These are phyloP conservation scores for Girardia tigrina DNA, from an alignment of 2,888 invertebrate species.

Conservation along the genomic window DNA sequence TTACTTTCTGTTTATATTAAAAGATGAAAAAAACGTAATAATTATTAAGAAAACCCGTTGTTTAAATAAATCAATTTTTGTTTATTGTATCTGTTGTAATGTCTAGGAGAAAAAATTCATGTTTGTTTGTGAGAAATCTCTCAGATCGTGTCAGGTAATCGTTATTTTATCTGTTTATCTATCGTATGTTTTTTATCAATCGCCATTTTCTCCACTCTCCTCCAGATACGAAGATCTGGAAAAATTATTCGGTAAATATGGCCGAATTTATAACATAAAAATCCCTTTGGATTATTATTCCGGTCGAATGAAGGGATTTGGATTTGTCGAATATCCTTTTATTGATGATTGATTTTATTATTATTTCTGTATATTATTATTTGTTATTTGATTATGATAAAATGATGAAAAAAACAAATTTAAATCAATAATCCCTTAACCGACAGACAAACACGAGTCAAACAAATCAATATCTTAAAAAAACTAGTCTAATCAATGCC, in stretches of 20 bases:
- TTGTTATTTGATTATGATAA: no score
- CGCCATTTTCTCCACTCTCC: neutral
- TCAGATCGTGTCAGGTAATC: neutral
- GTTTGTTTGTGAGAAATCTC: constrained; percentile 11
- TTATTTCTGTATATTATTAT: neutral
- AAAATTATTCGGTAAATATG: constrained; percentile 52
- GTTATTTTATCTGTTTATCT: no score
- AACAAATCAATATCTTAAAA: no score
- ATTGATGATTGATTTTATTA: neutral
- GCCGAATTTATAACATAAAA: constrained; percentile 52
- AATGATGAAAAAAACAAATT: no score
- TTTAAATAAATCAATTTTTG: neutral
- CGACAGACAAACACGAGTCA: neutral
- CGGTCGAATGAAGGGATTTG: constrained; percentile 47
- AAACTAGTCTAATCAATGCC: no score
- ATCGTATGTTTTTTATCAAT: no score
- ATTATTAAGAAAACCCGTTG: no score
- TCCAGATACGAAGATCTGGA: constrained; percentile 51
- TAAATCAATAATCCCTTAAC: no score
- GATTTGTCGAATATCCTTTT: constrained; percentile 54
- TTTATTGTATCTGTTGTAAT: neutral
- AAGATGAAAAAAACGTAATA: no score
- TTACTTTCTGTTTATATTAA: no score
- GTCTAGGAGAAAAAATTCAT: constrained; percentile 11
- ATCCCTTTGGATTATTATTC: constrained; percentile 53